Evolutionary conservation across 2,888 invertebrate genomes (phyloP).

Genomic region (Xylota sylvarum): DNA sequence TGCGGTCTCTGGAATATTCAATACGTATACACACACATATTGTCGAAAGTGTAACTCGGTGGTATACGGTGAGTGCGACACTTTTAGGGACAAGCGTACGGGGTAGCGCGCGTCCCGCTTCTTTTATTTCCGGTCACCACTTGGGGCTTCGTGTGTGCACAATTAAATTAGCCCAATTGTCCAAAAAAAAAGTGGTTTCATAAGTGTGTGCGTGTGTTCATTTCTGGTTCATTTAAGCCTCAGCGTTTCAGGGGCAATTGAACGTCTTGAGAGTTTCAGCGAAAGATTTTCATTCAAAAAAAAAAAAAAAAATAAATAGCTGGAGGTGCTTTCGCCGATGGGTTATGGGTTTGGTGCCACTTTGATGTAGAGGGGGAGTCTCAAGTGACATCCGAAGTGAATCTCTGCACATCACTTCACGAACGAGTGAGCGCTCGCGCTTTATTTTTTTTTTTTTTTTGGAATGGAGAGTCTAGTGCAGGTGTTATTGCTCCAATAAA

Average conservation of each 20-base stretch:
- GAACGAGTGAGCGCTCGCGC: not conserved
- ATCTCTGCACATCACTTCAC: not conserved
- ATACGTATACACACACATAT: constrained; percentile 45
- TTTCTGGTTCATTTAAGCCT: constrained; percentile 31
- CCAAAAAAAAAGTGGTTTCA: constrained; percentile 47
- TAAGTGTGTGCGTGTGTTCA: not conserved
- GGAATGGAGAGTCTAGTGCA: constrained; percentile 8
- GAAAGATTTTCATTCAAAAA: not conserved
- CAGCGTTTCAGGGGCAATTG: constrained; percentile 42
- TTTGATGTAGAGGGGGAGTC: not conserved
- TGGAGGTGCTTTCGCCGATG: constrained; percentile 26
- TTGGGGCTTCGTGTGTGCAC: constrained; percentile 41
- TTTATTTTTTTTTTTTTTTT: too few species aligned
- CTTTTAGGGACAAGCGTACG: constrained; percentile 17
- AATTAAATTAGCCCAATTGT: constrained; percentile 60
- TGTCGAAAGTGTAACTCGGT: constrained; percentile 51
- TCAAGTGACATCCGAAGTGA: not conserved
- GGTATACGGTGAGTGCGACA: constrained; percentile 17
- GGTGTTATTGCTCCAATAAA: constrained; percentile 36
- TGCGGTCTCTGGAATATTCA: constrained; percentile 43
- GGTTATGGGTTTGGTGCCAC: not conserved
- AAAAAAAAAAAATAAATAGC: not conserved
- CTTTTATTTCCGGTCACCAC: constrained; percentile 48
- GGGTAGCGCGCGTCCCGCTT: not conserved
- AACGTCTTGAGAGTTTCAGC: constrained; percentile 21